Evolutionary conservation across 2,113 vertebrate genomes (phyloP).

Genomic region (Scatophagus argus): DNA sequence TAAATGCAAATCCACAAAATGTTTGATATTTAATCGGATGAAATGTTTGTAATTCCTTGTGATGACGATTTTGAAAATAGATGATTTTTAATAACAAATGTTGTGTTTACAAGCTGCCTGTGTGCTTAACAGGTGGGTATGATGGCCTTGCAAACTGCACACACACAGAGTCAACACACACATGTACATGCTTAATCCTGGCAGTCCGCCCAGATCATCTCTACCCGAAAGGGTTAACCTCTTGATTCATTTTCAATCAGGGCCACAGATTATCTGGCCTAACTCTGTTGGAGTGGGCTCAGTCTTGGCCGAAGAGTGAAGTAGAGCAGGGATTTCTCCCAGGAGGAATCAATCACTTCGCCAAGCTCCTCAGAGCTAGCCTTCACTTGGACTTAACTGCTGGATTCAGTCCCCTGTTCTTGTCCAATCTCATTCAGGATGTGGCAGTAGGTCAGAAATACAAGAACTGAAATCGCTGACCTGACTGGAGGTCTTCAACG

Average conservation of each 20-base stretch:
- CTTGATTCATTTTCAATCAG: slow-evolving; percentile 81
- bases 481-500: slow-evolving; percentile 28
- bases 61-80: not conserved
- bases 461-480: slow-evolving; percentile 50
- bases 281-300: slow-evolving; percentile 75
- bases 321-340: slow-evolving; percentile 77
- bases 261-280: slow-evolving; percentile 76
- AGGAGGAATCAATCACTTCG: slow-evolving; percentile 77
- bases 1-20: not conserved
- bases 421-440: slow-evolving; percentile 60
- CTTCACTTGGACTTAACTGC: slow-evolving; percentile 60
- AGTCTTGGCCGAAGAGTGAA: slow-evolving; percentile 75
- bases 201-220: slow-evolving; percentile 62
- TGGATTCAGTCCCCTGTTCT: slow-evolving; percentile 38
- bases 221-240: slow-evolving; percentile 69
- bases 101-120: not conserved
- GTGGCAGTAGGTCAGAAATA: slow-evolving; percentile 64
- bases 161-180: slow-evolving; percentile 30
- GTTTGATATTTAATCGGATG: not conserved
- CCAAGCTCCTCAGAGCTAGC: slow-evolving; percentile 72
- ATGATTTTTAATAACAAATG: not conserved
- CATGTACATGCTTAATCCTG: slow-evolving; percentile 64
- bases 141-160: slow-evolving; percentile 4
- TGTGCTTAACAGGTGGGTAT: slow-evolving; percentile 43
- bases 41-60: not conserved